Base-by-base conservation (phyloP, 2,797 vertebrate genomes). In the Sarcophilus harrisii region DNA sequence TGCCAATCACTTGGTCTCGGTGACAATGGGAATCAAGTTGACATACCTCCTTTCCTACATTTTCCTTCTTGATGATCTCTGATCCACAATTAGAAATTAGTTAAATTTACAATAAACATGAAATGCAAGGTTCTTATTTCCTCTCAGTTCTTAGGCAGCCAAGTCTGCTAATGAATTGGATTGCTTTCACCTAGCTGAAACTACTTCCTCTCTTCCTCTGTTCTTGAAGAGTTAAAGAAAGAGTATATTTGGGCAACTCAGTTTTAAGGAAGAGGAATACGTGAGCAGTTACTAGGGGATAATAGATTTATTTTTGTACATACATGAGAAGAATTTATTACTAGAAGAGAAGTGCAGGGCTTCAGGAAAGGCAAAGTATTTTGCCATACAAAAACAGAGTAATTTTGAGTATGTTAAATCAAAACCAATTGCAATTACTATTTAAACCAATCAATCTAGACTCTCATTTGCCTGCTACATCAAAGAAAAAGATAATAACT, bases 301-400 rank as follows among this genome's bases (percentile, higher is more conserved):
- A 96, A 97, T 5, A 97, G 97, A 94, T 98, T 98, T 97, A 98
- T 98, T 81, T 81, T 97, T 98, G 97, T 96, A 96, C 92, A 97
- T 96, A 97, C 92, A 94, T 54, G 90, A 96, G 92, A 94, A 95
- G 93, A 95, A 94, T 95, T 95, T 96, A 0, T 62, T 58, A 95
- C 95, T 93, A 93, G 96, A 90, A 92, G 95, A 94, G 92, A 89
- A 92, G 97, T 94, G 94, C 55, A n/a, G 87, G 97, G 91, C 95
- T 92, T 92, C 55, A 91, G 95, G 96, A 94, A 96, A 98, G 98
- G 97, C 98, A 97, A 98, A 96, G 97, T 96, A 96, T 97, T 97
- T 96, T 94, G 96, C 97, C 66, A 92, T 92, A 97, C 95, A 97
- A 24, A 73, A 91, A 97, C 96, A 96, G 91, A 96, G 95, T 38